These are phyloP conservation scores for Pseudopodoces humilis DNA, from an alignment of 2,113 vertebrate species.

Conservation along the genomic window DNA sequence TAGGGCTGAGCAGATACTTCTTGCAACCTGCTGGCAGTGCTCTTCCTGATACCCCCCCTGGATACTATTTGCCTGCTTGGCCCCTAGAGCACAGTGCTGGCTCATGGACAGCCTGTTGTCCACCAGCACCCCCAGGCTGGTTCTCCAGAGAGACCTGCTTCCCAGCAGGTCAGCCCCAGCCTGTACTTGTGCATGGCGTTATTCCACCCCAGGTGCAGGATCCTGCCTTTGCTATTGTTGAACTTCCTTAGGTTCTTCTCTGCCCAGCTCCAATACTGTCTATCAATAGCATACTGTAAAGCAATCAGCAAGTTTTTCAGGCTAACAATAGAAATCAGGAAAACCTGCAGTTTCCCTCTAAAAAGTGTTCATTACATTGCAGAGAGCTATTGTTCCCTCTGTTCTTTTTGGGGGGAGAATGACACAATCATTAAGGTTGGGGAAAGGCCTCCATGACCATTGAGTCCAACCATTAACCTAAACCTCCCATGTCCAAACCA, in stretches of 20 bases:
- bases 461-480: neutral
- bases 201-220: neutral
- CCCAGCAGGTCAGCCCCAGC: neutral
- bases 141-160: neutral
- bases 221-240: neutral
- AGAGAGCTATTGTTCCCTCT: neutral
- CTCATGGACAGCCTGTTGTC: neutral
- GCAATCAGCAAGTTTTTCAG: neutral
- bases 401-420: neutral
- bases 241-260: neutral
- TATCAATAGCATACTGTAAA: neutral
- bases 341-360: neutral
- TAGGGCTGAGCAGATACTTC: neutral
- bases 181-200: neutral
- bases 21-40: neutral
- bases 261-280: rapidly evolving
- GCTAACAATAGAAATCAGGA: neutral
- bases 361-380: neutral
- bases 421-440: neutral
- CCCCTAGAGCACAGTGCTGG: neutral
- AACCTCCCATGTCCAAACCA: neutral
- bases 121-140: neutral
- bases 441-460: neutral
- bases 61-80: neutral
- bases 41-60: neutral